These are phyloP conservation scores for Chionis minor DNA, from an alignment of 2,113 vertebrate genomes.

Conservation along the genomic window DNA sequence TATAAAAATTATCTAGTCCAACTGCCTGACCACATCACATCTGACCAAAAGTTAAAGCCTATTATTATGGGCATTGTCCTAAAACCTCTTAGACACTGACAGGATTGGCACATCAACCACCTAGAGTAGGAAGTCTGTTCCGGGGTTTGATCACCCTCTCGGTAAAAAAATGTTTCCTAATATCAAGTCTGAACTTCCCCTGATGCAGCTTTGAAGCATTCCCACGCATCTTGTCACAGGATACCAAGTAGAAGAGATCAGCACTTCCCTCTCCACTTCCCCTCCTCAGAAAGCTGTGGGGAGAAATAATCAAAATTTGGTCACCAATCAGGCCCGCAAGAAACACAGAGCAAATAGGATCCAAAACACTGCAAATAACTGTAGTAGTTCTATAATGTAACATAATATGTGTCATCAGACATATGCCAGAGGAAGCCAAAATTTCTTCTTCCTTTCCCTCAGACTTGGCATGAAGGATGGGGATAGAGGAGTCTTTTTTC, in stretches of 20 bases:
- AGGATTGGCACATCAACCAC: not conserved
- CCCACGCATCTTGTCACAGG: rapidly evolving
- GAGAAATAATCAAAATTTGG: not conserved
- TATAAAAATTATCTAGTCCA: not conserved
- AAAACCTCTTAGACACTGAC: not conserved
- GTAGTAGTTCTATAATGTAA: not conserved
- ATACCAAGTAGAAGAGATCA: not conserved
- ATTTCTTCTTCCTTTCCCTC: not conserved
- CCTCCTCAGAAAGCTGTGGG: not conserved
- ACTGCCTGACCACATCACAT: not conserved
- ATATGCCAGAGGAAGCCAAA: not conserved
- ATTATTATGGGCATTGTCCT: rapidly evolving
- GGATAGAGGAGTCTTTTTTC: not conserved
- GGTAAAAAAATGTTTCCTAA: not conserved
- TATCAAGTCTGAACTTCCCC: not conserved
- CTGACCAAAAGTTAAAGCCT: not conserved
- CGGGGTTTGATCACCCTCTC: not conserved
- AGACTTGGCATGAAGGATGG: not conserved
- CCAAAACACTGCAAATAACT: not conserved
- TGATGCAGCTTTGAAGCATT: not conserved
- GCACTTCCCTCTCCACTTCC: not conserved
- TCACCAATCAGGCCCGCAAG: rapidly evolving
- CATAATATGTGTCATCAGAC: not conserved
- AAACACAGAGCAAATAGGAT: not conserved
- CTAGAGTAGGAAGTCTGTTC: not conserved